Evolutionary conservation across 35 echinoderm and acorn worm species (phyloP), one percentile per base, ranked within the genome.

Genomic region (Holothuria glaberrima): DNA sequence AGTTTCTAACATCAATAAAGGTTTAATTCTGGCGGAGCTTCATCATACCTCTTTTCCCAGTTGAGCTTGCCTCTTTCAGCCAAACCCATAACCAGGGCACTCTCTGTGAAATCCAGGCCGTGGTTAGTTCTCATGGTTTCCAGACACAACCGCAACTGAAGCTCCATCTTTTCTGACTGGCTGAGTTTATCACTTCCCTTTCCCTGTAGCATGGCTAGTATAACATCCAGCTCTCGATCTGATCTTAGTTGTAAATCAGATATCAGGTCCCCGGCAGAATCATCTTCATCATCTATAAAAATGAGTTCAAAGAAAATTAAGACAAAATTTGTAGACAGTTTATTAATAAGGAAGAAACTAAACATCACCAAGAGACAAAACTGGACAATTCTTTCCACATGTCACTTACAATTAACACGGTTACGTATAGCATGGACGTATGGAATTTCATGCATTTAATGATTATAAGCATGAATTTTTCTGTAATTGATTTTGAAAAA

Each of bases 11-110:
- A 41, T 41, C 36, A 41, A 41, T 7, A 4, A 41, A 41, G 2
- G 36, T 41, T 41, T 41, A 41, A 41, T 41, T 41, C 7, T 41
- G 36, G 36, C 2, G 36, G 17, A 4, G 25, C 13, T 82, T 9
- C 50, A 12, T 14, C 50, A 16, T 75, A 98, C 96, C 82, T 95
- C 50, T 94, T 91, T 61, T 94, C 93, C 82, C 92, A 75, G 57
- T 92, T 95, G 12, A 92, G 50, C 81, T 87, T 90, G 80, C 86
- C 89, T 60, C 96, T 90, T 70, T 98, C 96, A 38, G 96, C 88
- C 69, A 98, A 45, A 5, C 96, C 96, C 22, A 98, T 67, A 34
- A 95, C 59, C 24, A 98, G 26, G 67, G 96, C 96, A 27, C 87
- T 89, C 31, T 92, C 90, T 38, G 88, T 93, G 93, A 98, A 98